These are phyloP conservation scores for Drosophila malerkotliana DNA, from an alignment of 1,140 invertebrate species.

Conservation along the genomic window DNA sequence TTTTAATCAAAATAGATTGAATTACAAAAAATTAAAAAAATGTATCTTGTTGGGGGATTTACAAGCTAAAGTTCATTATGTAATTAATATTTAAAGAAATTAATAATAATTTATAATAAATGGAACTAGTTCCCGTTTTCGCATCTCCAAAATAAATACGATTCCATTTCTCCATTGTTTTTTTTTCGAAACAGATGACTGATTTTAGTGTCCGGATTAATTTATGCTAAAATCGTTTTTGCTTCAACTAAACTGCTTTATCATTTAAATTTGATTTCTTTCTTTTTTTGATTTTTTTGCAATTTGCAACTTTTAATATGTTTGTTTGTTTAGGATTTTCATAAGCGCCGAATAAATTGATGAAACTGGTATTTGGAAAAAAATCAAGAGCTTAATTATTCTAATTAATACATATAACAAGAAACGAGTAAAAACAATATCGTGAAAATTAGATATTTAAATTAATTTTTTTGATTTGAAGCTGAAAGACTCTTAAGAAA, in stretches of 20 bases:
- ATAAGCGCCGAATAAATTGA: constrained; percentile 19
- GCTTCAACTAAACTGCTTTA: not conserved
- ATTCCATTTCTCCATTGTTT: constrained; percentile 9
- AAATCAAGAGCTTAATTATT: constrained; percentile 23
- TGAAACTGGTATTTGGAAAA: constrained; percentile 21
- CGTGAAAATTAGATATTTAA: constrained; percentile 20
- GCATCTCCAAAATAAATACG: constrained; percentile 12
- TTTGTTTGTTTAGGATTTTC: constrained; percentile 25
- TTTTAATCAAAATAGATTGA: too few species aligned
- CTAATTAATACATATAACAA: constrained; percentile 23
- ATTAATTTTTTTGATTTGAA: constrained; percentile 6
- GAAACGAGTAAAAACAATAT: constrained; percentile 8
- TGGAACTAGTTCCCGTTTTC: constrained; percentile 17
- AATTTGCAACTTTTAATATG: not conserved
- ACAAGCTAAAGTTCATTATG: not conserved
- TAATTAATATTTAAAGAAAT: not conserved
- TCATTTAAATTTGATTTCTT: constrained; percentile 13
- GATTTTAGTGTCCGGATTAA: constrained; percentile 27
- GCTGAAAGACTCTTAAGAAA: not conserved
- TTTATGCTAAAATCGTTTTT: constrained; percentile 20
- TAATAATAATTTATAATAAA: not conserved
- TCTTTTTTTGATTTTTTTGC: constrained; percentile 10
- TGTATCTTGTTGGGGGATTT: not conserved
- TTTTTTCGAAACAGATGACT: constrained; percentile 19
- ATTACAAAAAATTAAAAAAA: not conserved